Percentiles rank a stretch among this genome's conserved stretches.
Conservation (phyloP, 2,888 invertebrate genomes). For the Taenaris catops region DNA sequence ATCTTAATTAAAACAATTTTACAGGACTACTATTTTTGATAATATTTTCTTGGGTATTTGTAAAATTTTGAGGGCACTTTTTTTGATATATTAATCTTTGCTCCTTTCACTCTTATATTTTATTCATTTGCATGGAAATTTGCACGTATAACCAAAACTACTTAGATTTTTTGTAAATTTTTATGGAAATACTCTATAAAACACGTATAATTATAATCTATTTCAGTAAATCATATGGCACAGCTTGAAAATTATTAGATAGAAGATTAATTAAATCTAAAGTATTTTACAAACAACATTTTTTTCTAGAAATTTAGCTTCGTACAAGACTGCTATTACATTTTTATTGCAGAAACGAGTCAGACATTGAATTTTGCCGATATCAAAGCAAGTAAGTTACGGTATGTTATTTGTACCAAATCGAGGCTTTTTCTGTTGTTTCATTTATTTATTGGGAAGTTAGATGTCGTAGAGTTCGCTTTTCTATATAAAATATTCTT, state of each 20-base stretch:
- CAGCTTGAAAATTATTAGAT: constrained; percentile 2
- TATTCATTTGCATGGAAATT: constrained; percentile 2
- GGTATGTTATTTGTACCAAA: constrained; percentile 21
- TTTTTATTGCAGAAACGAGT: constrained; percentile 29
- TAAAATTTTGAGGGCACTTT: too few species aligned
- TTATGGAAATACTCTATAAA: too few species aligned
- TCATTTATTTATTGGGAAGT: constrained; percentile 4
- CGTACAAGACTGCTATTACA: constrained; percentile 28
- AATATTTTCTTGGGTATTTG: too few species aligned
- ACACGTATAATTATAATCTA: too few species aligned
- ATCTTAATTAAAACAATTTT: too few species aligned
- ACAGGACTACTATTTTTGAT: too few species aligned
- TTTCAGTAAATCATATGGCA: too few species aligned
- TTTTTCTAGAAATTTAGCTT: constrained; percentile 20
- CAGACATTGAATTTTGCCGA: constrained; percentile 24
- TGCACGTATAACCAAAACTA: not conserved
- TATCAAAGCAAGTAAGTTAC: constrained; percentile 27
- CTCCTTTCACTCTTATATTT: not conserved
- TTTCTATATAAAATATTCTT: constrained; percentile 9
- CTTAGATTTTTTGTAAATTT: not conserved
- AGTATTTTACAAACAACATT: constrained; percentile 2
- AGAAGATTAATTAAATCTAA: constrained; percentile 1
- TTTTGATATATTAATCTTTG: too few species aligned
- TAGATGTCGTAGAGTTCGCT: constrained; percentile 10
- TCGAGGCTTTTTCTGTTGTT: constrained; percentile 21